Conservation (phyloP, 2,113 vertebrate species). For the Poecilia latipinna region DNA sequence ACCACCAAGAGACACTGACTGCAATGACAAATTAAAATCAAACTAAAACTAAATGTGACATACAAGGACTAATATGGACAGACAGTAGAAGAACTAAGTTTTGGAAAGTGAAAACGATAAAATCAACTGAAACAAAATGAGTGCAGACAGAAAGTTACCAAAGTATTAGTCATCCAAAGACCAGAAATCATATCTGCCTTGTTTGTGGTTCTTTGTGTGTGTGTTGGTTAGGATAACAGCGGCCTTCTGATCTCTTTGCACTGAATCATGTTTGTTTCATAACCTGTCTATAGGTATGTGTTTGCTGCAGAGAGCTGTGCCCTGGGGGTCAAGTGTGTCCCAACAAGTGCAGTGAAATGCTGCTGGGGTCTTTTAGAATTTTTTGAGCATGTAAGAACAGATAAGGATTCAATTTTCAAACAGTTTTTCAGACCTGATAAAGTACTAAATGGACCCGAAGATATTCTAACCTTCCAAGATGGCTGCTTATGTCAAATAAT, state of each 20-base stretch:
- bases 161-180: neutral
- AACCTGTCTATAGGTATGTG: conserved; percentile 14
- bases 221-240: neutral
- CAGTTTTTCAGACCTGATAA: neutral
- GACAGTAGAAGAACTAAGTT: neutral
- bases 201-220: neutral
- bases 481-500: too few species aligned
- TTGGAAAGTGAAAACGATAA: neutral
- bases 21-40: neutral
- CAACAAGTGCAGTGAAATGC: conserved; percentile 58
- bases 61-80: too few species aligned
- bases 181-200: neutral
- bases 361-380: conserved; percentile 43
- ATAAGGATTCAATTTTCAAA: neutral
- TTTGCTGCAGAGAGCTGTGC: conserved; percentile 69
- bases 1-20: neutral
- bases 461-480: too few species aligned
- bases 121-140: neutral
- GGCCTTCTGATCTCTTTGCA: neutral
- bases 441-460: too few species aligned
- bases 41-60: neutral
- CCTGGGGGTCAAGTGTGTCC: conserved; percentile 58
- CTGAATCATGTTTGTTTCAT: conserved; percentile 6
- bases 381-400: conserved; percentile 26
- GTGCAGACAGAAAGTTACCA: neutral